Conservation (phyloP, 2,797 vertebrate species). For the Squalus acanthias region DNA sequence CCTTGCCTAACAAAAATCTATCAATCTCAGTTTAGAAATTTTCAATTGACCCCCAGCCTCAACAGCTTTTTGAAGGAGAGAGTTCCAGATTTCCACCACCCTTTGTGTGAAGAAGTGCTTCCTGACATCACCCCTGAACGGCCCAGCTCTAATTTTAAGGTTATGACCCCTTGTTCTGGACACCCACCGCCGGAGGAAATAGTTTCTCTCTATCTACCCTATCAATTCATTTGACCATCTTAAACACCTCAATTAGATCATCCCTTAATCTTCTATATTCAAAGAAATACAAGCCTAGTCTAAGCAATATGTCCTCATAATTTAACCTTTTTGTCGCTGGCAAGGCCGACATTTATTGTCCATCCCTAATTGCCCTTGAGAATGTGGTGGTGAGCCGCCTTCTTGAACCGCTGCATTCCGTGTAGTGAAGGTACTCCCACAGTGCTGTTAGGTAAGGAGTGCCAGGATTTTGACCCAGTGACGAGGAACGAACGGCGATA, state of each 20-base stretch:
- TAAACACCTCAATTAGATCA: background rate
- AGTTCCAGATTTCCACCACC: background rate
- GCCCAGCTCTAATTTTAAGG: too few relatives aligned
- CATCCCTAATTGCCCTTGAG: background rate
- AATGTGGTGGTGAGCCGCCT: background rate
- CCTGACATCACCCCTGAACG: background rate
- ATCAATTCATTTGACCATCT: too few relatives aligned
- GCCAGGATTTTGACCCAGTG: background rate
- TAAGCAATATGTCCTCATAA: background rate
- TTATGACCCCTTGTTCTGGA: too few relatives aligned
- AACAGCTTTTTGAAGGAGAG: background rate
- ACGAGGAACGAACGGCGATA: too few relatives aligned
- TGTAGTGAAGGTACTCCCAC: background rate
- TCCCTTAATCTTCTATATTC: background rate
- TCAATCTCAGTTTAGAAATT: background rate
- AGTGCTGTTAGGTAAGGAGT: background rate
- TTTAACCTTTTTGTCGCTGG: background rate
- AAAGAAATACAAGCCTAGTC: background rate
- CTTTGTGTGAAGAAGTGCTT: background rate
- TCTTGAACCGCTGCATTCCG: background rate
- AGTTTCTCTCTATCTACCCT: too few relatives aligned
- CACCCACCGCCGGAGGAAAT: too few relatives aligned
- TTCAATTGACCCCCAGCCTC: background rate
- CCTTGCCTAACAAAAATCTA: background rate
- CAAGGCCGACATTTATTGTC: background rate